Percentiles rank a stretch among this genome's conserved stretches.
phyloP scores from a whole-genome alignment of 2,888 invertebrate genomes.

The Mythimna pallens region DNA sequence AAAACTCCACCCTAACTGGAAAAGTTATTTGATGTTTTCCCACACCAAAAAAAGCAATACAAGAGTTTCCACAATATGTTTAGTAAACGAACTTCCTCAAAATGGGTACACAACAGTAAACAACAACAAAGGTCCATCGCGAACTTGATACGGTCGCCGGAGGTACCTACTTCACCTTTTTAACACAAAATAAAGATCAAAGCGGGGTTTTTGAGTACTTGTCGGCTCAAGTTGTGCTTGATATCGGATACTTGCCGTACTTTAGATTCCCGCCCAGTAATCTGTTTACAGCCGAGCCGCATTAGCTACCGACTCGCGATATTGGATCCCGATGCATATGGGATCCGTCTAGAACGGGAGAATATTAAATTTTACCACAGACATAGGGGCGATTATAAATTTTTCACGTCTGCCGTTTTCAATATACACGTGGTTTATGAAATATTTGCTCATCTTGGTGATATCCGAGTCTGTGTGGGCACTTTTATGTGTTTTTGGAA shows the following conservation, averaged over 20 bases:
- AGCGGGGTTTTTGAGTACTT: conserved; percentile 63
- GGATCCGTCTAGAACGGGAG: conserved; percentile 44
- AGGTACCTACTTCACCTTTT: conserved; percentile 64
- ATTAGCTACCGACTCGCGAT: conserved; percentile 64
- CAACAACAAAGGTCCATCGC: conserved; percentile 42
- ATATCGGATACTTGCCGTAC: conserved; percentile 68
- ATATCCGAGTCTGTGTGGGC: conserved; percentile 1
- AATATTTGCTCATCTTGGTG: conserved; percentile 34
- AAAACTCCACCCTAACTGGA: too few relatives aligned
- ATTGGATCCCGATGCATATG: conserved; percentile 67
- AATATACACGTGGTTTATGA: conserved; percentile 44
- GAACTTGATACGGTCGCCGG: conserved; percentile 47
- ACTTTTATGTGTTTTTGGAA: not conserved
- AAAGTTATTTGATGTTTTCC: too few relatives aligned
- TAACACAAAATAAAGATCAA: conserved; percentile 73
- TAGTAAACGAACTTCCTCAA: conserved; percentile 26
- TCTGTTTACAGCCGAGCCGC: conserved; percentile 64
- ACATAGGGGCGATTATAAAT: conserved; percentile 52
- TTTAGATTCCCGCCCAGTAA: conserved; percentile 57
- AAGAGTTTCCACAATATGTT: conserved; percentile 1
- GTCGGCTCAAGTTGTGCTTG: conserved; percentile 69
- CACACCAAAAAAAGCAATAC: not conserved
- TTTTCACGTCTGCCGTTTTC: conserved; percentile 54
- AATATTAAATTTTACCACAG: conserved; percentile 60
- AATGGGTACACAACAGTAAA: conserved; percentile 33